Conservation (phyloP, 1,140 invertebrate genomes). For the Phymorhynchus buccinoides region DNA sequence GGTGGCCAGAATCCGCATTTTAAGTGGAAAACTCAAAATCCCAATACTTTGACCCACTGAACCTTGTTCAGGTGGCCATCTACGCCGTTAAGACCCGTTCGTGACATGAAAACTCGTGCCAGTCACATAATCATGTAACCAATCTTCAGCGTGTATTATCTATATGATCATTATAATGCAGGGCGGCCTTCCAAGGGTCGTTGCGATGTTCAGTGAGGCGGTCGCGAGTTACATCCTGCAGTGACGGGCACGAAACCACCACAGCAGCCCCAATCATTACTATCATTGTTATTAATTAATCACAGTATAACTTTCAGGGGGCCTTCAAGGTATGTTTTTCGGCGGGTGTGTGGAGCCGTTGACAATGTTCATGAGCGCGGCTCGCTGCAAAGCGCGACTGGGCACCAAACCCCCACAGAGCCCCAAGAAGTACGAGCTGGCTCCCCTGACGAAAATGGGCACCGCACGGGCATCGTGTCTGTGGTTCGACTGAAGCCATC, state of each 20-base stretch:
- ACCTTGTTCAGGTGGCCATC: no score
- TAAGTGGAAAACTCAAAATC: no score
- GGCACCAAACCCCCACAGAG: constrained; percentile 75
- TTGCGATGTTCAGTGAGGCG: constrained; percentile 91
- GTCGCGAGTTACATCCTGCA: constrained; percentile 92
- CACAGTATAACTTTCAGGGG: constrained; percentile 59
- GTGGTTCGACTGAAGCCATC: constrained; percentile 85
- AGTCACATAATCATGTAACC: no score
- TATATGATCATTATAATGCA: no score
- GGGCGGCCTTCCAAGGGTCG: constrained; percentile 76
- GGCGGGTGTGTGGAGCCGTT: no score
- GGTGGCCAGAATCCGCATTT: no score
- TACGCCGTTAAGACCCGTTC: no score
- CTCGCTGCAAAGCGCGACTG: constrained; percentile 90
- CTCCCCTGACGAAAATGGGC: constrained; percentile 62
- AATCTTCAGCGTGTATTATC: no score
- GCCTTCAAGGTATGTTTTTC: constrained; percentile 76
- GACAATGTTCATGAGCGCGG: constrained; percentile 90
- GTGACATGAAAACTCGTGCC: no score
- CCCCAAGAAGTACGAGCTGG: constrained; percentile 56
- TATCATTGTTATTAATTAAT: not conserved
- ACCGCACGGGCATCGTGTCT: constrained; percentile 87
- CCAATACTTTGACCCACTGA: no score
- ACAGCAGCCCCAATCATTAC: constrained; percentile 18
- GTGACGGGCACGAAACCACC: constrained; percentile 80